A percentile compares a stretch with the other conserved stretches of the same genome.
Conservation (phyloP, 2,113 vertebrate genomes). For the Scopus umbretta region DNA sequence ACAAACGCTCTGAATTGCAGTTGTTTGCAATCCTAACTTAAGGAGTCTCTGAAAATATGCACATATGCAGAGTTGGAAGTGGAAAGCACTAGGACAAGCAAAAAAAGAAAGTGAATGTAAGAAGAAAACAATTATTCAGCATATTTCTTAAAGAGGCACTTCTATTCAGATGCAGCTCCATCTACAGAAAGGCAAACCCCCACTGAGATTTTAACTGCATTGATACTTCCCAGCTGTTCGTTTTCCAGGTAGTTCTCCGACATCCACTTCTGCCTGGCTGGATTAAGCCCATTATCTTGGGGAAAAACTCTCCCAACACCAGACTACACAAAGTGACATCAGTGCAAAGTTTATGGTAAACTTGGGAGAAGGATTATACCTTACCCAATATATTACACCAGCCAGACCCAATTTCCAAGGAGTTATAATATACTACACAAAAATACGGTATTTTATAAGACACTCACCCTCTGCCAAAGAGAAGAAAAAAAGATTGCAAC, state of each 20-base stretch:
- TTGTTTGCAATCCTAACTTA: neutral
- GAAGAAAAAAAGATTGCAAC: neutral
- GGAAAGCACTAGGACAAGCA: neutral
- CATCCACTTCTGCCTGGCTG: neutral
- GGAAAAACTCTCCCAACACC: neutral
- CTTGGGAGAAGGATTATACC: neutral
- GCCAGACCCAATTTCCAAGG: neutral
- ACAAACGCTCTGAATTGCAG: neutral
- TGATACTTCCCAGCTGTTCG: neutral
- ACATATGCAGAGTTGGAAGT: neutral
- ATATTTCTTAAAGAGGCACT: neutral
- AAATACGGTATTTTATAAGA: rapidly evolving
- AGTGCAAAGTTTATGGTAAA: neutral
- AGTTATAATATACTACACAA: neutral
- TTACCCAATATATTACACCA: neutral
- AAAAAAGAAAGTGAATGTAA: neutral
- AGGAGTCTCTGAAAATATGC: neutral
- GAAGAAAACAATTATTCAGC: constrained; percentile 11
- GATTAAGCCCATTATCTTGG: neutral
- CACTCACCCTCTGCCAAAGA: rapidly evolving
- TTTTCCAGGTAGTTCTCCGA: neutral
- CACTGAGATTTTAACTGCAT: neutral
- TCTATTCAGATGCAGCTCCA: neutral
- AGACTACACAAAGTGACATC: neutral
- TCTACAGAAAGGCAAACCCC: neutral